These are phyloP conservation scores for Malurus elegans DNA, from an alignment of 2,113 vertebrate genomes.

Conservation along the genomic window DNA sequence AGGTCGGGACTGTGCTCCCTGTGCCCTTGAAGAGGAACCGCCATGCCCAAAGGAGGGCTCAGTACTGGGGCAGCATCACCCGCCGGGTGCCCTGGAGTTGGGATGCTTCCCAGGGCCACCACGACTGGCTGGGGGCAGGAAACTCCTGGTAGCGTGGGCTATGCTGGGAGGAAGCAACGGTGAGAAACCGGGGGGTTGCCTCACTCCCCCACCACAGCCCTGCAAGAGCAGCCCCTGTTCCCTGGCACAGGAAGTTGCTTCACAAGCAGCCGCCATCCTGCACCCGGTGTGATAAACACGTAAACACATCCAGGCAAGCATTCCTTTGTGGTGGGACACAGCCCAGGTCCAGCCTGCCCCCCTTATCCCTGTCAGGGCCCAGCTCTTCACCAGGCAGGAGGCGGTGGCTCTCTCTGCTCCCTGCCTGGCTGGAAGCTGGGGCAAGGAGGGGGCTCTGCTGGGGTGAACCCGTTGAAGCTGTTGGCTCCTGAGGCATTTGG, in stretches of 20 bases:
- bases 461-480: rapidly evolving
- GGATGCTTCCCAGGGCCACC: neutral
- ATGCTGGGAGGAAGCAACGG: neutral
- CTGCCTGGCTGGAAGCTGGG: rapidly evolving
- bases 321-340: rapidly evolving
- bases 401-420: neutral
- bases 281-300: rapidly evolving
- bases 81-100: rapidly evolving
- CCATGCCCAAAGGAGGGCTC: neutral
- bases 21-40: neutral
- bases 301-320: too few species aligned
- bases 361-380: neutral
- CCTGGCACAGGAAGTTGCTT: neutral
- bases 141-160: rapidly evolving
- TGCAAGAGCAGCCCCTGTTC: neutral
- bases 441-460: rapidly evolving
- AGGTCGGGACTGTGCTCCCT: neutral
- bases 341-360: neutral
- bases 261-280: neutral
- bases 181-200: constrained; percentile 17
- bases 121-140: rapidly evolving
- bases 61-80: neutral
- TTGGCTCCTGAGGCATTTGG: neutral
- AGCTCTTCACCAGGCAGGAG: neutral
- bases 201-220: neutral